Percentiles rank a stretch among this genome's conserved stretches.
phyloP scores from a whole-genome alignment of 2,113 vertebrate species.

The Phainopepla nitens region DNA sequence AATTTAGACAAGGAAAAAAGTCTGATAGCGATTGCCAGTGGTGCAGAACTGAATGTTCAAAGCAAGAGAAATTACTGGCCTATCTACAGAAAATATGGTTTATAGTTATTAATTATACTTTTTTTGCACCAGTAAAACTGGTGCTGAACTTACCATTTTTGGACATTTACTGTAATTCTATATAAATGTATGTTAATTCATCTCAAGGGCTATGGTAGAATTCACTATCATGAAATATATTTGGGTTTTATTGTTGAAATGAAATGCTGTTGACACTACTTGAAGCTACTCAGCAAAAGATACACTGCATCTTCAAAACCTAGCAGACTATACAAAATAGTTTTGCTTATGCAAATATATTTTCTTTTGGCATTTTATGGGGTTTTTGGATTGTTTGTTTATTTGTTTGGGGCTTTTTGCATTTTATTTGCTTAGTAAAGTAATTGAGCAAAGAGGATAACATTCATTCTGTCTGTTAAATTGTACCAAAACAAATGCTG shows the following conservation, averaged over 20 bases:
- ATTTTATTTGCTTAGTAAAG: neutral
- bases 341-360: neutral
- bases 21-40: neutral
- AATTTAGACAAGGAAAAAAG: neutral
- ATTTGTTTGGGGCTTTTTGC: rapidly evolving
- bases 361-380: neutral
- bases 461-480: neutral
- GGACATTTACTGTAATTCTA: neutral
- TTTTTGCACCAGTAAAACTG: neutral
- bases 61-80: neutral
- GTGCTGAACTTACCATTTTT: neutral
- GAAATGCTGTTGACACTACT: neutral
- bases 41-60: neutral
- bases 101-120: neutral
- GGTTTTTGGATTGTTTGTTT: too few species aligned
- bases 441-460: neutral
- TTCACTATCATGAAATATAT: neutral
- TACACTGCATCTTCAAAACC: neutral
- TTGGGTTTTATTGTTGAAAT: neutral
- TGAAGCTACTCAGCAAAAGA: neutral
- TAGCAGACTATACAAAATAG: neutral
- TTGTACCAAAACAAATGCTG: neutral
- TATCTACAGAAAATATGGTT: neutral
- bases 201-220: neutral
- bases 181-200: neutral